Percentiles rank a stretch among this genome's conserved stretches.
Evolutionary conservation across 2,797 vertebrate species (phyloP).

Genomic region (Anabas testudineus): DNA sequence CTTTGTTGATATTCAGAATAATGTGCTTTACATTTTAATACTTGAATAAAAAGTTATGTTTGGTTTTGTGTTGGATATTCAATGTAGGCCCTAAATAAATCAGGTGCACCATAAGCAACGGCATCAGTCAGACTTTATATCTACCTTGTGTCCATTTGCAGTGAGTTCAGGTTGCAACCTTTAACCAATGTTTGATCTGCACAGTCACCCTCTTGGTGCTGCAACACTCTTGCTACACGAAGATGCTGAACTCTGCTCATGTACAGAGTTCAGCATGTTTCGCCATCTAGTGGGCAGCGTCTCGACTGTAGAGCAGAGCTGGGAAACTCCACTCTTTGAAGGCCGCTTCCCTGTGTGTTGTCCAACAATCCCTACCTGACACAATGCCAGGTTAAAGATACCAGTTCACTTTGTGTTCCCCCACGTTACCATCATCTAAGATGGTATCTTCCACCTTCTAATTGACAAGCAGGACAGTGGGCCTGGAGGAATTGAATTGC

Average conservation of each 20-base stretch:
- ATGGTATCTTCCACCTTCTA: no score
- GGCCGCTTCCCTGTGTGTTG: no score
- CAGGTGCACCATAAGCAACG: conserved; percentile 14
- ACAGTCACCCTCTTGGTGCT: no score
- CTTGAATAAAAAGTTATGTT: conserved; percentile 89
- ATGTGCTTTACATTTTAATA: conserved; percentile 90
- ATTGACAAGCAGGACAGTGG: no score
- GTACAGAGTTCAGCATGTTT: not conserved
- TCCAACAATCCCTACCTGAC: no score
- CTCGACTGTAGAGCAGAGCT: not conserved
- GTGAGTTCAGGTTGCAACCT: not conserved
- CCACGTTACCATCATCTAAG: no score
- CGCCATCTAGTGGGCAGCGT: conserved; percentile 25
- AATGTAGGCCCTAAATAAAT: conserved; percentile 46
- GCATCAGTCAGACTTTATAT: not conserved
- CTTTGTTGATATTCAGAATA: conserved; percentile 84
- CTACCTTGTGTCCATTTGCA: conserved; percentile 38
- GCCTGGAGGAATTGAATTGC: no score
- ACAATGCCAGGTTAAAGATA: no score
- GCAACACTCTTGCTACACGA: not conserved
- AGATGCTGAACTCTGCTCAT: not conserved
- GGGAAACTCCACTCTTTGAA: no score
- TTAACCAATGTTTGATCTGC: not conserved
- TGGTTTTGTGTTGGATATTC: conserved; percentile 67
- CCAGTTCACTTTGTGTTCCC: no score